Evolutionary conservation across 35 echinoderm and acorn worm genomes (phyloP).

Genomic region (Holothuria glaberrima): DNA sequence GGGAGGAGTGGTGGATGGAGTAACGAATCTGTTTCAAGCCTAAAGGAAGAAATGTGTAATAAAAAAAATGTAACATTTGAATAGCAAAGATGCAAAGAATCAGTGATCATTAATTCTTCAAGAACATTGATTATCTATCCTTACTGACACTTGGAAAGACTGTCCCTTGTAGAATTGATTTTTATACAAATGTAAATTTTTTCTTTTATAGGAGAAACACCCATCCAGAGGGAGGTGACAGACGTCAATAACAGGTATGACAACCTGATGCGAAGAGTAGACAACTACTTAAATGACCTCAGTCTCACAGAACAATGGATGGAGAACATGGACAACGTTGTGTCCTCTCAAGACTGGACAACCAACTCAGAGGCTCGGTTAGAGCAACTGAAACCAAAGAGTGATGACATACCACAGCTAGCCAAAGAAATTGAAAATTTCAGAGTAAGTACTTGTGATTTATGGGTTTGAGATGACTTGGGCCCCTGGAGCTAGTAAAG

Average conservation of each 20-base stretch:
- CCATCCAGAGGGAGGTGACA: conserved; percentile 75
- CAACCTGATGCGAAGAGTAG: conserved; percentile 57
- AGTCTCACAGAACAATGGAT: conserved; percentile 78
- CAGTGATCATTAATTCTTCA: too few relatives aligned
- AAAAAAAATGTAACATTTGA: too few relatives aligned
- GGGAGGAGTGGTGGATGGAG: too few relatives aligned
- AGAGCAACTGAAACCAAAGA: conserved; percentile 61
- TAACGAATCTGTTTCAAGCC: too few relatives aligned
- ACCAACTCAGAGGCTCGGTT: conserved; percentile 71
- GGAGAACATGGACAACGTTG: conserved; percentile 66
- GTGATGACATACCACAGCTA: conserved; percentile 73
- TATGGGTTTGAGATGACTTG: too few relatives aligned
- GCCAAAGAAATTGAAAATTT: conserved; percentile 85
- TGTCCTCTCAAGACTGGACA: conserved; percentile 72
- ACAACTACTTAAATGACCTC: conserved; percentile 69
- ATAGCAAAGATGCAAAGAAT: too few relatives aligned
- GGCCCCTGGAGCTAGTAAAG: too few relatives aligned
- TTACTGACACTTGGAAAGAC: too few relatives aligned
- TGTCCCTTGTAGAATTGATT: too few relatives aligned
- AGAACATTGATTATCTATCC: too few relatives aligned
- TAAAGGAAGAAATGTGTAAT: too few relatives aligned
- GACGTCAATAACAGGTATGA: conserved; percentile 86
- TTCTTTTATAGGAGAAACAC: conserved; percentile 78
- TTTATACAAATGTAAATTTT: too few relatives aligned
- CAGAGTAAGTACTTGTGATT: conserved; percentile 52